Evolutionary conservation across 2,888 invertebrate genomes (phyloP).

Genomic region (Caenorhabditis panamensis): DNA sequence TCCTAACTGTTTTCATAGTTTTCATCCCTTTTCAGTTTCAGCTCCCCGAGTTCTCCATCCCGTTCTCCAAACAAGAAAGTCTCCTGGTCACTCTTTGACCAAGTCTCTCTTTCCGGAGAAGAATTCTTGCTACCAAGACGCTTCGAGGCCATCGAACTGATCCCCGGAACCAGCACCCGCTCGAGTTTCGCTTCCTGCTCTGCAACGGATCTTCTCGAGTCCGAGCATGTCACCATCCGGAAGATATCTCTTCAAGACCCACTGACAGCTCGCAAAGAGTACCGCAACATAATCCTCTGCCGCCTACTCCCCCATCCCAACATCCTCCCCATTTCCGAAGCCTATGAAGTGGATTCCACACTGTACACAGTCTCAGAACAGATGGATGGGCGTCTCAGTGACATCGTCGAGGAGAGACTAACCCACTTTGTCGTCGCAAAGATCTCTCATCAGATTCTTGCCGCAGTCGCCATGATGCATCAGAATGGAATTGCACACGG

Average conservation of each 20-base stretch:
- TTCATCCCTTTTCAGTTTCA: slow-evolving; percentile 33
- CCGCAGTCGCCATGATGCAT: slow-evolving; percentile 61
- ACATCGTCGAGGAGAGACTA: slow-evolving; percentile 56
- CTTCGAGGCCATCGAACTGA: slow-evolving; percentile 58
- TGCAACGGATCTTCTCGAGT: slow-evolving; percentile 51
- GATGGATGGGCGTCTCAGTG: slow-evolving; percentile 59
- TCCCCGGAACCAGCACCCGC: slow-evolving; percentile 40
- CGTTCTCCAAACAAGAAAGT: slow-evolving; percentile 58
- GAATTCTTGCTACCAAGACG: slow-evolving; percentile 56
- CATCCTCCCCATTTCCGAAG: slow-evolving; percentile 52
- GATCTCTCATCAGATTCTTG: slow-evolving; percentile 56
- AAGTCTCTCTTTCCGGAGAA: slow-evolving; percentile 57
- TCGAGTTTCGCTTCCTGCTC: slow-evolving; percentile 32
- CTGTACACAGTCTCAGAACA: slow-evolving; percentile 58
- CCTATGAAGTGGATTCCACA: slow-evolving; percentile 54
- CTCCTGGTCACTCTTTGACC: slow-evolving; percentile 61
- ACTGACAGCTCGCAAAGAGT: slow-evolving; percentile 38
- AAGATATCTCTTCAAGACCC: slow-evolving; percentile 61
- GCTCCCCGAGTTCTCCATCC: slow-evolving; percentile 50
- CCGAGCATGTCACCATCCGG: slow-evolving; percentile 56
- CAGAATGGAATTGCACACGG: slow-evolving; percentile 61
- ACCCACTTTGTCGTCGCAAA: slow-evolving; percentile 63
- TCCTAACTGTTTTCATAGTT: not conserved
- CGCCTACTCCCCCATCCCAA: slow-evolving; percentile 61
- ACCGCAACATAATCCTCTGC: slow-evolving; percentile 55